Conservation (phyloP, 2,888 invertebrate genomes). For the Phlogophora meticulosa region DNA sequence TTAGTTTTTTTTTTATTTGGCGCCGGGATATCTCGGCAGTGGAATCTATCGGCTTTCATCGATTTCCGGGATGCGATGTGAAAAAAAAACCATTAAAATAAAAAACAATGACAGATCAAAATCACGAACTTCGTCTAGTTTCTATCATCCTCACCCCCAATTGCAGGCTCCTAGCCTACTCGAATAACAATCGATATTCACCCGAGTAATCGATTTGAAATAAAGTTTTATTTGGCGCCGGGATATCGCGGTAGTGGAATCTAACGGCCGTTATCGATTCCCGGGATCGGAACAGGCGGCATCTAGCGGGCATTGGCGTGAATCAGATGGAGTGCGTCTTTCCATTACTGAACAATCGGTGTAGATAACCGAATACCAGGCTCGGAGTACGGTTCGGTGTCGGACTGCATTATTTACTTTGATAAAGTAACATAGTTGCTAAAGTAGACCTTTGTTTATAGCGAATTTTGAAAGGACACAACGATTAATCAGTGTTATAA, state of each 20-base stretch:
- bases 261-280: constrained; percentile 64
- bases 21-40: no score
- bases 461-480: constrained; percentile 46
- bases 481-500: constrained; percentile 57
- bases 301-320: constrained; percentile 65
- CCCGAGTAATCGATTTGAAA: constrained; percentile 59
- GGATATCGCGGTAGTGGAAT: constrained; percentile 59
- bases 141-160: neutral
- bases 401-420: constrained; percentile 56
- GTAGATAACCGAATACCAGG: constrained; percentile 61
- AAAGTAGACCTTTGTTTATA: constrained; percentile 47
- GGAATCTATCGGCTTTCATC: no score
- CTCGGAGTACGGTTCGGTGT: constrained; percentile 58
- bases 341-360: constrained; percentile 68
- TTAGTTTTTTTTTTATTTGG: no score
- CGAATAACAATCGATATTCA: constrained; percentile 56
- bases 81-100: neutral
- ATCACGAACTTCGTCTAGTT: constrained; percentile 4
- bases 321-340: constrained; percentile 68
- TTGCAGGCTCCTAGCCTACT: constrained; percentile 1
- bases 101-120: neutral
- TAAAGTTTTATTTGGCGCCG: constrained; percentile 65
- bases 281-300: constrained; percentile 66
- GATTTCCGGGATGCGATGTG: no score
- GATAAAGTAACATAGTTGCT: constrained; percentile 58